Evolutionary conservation across 2,888 invertebrate species (phyloP), one percentile per base, ranked within the genome.

Genomic region (Drosophila koepferae): DNA sequence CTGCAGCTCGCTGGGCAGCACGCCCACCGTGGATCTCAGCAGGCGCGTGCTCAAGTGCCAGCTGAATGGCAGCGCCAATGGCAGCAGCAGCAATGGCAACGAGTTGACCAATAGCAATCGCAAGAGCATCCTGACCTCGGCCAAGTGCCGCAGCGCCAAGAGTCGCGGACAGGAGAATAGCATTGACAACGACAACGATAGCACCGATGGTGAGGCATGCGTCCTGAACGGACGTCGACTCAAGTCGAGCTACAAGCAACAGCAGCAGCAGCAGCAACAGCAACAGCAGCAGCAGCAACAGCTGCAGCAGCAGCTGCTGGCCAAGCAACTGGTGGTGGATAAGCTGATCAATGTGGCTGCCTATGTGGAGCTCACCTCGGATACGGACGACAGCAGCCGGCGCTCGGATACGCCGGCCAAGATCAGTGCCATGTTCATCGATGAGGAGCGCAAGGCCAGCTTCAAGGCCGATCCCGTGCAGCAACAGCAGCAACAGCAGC

Each of bases 91-190:
- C 53, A 63, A 40, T 12, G 46, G 61, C 43, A 65, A 61, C 10
- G 76, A 74, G 7, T 49, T 66, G 44, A 49, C 63, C 9, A 65
- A 82, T 9, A 61, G 90, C 16, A 97, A 97, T 92, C 95, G 97
- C 61, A 96, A 97, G 92, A 97, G 97, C 91, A 97, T 98, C 79
- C 94, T 98, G 60, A 97, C 97, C 28, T 97, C 97, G 55, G 97
- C 97, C 1, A 96, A 97, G 93, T 97, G 96, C 91, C 95, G 97
- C 87, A 97, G 97, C 91, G 97, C 85, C 86, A 96, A 96, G 93
- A 94, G 93, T n/a, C 90, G 90, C 3, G 92, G 89, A 0, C 89
- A 88, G 74, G 85, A 85, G 56, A 86, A 74, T 60, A 71, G 90
- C 49, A 92, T 82, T 48, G 90, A 93, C 71, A 95, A 96, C 87